phyloP scores from a whole-genome alignment of 2,888 invertebrate genomes.

The Microchrysa polita region DNA sequence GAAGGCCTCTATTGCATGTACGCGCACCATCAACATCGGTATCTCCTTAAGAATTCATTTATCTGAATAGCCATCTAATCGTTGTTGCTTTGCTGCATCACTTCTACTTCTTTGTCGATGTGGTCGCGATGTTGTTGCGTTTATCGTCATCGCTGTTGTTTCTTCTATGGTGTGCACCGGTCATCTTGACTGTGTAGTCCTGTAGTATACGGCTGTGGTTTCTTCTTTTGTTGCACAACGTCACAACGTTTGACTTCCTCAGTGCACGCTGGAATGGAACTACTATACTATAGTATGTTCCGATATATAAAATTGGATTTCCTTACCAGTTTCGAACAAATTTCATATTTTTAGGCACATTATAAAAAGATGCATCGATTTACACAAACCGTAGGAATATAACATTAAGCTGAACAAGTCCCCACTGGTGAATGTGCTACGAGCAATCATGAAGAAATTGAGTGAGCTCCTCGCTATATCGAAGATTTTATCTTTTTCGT shows the following conservation, averaged over 20 bases:
- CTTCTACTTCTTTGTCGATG: slow-evolving; percentile 10
- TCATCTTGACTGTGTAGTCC: not conserved
- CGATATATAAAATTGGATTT: not conserved
- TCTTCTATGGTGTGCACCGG: not conserved
- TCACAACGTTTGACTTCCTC: too few relatives aligned
- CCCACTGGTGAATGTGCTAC: too few relatives aligned
- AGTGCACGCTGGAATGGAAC: too few relatives aligned
- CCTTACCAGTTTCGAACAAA: not conserved
- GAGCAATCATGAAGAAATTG: too few relatives aligned
- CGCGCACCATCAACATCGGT: slow-evolving; percentile 12
- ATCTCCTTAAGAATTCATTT: slow-evolving; percentile 12
- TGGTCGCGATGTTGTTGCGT: slow-evolving; percentile 2
- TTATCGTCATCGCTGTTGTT: not conserved
- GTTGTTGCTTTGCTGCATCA: not conserved
- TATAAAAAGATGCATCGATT: not conserved
- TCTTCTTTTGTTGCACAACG: not conserved
- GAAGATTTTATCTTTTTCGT: not conserved
- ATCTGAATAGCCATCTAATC: slow-evolving; percentile 29
- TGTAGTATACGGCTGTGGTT: slow-evolving; percentile 1
- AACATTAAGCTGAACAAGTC: too few relatives aligned
- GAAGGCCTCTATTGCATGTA: slow-evolving; percentile 6
- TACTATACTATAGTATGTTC: too few relatives aligned
- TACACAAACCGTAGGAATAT: not conserved
- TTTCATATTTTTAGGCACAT: slow-evolving; percentile 19
- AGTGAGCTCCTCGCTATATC: not conserved